A percentile compares a stretch with the other conserved stretches of the same genome.
These are phyloP conservation scores for Atta cephalotes DNA, from an alignment of 1,140 invertebrate species.

Conservation along the genomic window DNA sequence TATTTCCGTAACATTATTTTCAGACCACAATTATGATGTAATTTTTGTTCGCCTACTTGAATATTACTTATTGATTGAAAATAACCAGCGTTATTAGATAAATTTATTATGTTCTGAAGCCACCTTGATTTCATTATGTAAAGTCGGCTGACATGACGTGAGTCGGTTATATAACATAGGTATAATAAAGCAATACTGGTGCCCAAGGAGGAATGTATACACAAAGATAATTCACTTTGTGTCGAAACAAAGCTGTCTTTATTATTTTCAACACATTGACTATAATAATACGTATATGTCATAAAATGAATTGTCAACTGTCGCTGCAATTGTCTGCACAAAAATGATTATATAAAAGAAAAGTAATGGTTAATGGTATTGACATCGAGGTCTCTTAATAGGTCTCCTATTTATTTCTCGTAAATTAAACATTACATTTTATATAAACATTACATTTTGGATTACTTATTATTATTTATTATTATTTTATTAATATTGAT, in stretches of 20 bases:
- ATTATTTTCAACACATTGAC: background rate
- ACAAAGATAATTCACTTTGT: background rate
- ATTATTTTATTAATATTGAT: too few species aligned
- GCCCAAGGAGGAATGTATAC: background rate
- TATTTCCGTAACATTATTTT: slow-evolving; percentile 20
- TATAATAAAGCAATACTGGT: slow-evolving; percentile 34
- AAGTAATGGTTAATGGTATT: too few species aligned
- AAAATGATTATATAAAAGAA: background rate
- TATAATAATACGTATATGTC: background rate
- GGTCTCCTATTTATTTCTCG: too few species aligned
- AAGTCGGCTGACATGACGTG: slow-evolving; percentile 14
- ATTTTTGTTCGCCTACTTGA: background rate
- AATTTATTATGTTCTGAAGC: slow-evolving; percentile 42
- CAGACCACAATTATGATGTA: background rate
- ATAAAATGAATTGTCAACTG: background rate
- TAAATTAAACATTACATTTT: too few species aligned
- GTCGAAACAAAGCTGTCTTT: background rate
- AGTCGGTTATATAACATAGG: slow-evolving; percentile 43
- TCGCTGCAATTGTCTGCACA: background rate
- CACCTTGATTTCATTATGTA: slow-evolving; percentile 31
- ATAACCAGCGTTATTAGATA: slow-evolving; percentile 23
- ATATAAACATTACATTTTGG: too few species aligned
- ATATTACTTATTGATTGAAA: slow-evolving; percentile 37
- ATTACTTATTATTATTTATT: too few species aligned
- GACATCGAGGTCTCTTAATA: too few species aligned